Base-by-base conservation (phyloP, 2,888 invertebrate genomes). In the Torymus auratus region DNA sequence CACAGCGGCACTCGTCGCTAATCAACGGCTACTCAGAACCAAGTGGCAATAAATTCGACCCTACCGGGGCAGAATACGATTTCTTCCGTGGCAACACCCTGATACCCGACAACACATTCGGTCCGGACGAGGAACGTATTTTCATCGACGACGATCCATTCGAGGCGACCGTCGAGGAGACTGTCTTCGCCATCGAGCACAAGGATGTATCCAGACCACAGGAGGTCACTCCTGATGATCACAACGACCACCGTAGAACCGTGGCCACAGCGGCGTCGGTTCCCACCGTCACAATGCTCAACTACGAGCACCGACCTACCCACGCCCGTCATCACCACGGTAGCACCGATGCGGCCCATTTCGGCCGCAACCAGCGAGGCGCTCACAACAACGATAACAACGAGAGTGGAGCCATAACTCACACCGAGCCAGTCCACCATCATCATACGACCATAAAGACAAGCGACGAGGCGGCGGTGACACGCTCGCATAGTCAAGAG, bases 91-190 rank as follows among this genome's bases (percentile, higher is more conserved):
- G 83, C 4, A 89, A 90, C 58, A 88, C 89, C 2, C 86, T 84
- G 0, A 88, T 90, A 13, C 89, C 90, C 2, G 89, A 90, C 70
- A 87, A 91, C 60, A 87, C 84, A 10, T 89, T 90, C 55, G 90
- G 89, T 0, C 90, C 90, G 0, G 90, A 90, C 75, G 90, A 90
- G 62, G 91, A 91, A 68, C 86, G 90, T 28, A 89, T 90, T 73
- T 90, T 90, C 83, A 90, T 90, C 78, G 89, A 90, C 41, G 90
- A 90, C 52, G 89, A 89, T 83, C 87, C 90, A 0, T 90, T 88
- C 72, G 89, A 90, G 53, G 41, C n/a, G n/a, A n/a, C 87, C 5
- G 20, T 1, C 20, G 88, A 89, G 62, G 88, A 89, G 0, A 85
- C 87, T 5, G 83, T 89, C 17, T 88, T 88, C 70, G 87, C 86